Base-by-base conservation (phyloP, 2,797 vertebrate species). In the Intellagama lesueurii region DNA sequence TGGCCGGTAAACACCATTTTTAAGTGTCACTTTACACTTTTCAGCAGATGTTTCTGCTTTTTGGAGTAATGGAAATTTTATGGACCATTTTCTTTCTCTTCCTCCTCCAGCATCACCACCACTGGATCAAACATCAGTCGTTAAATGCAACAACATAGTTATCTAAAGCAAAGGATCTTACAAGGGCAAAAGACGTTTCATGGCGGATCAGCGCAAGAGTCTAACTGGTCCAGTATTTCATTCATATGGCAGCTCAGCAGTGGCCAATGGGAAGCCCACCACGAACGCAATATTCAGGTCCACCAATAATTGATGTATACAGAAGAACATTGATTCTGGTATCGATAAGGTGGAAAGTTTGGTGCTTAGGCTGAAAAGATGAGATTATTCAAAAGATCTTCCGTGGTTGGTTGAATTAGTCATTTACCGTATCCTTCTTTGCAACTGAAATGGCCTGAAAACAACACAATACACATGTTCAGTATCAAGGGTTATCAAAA, bases 21-120 rank as follows among this genome's bases (percentile, higher is more conserved):
- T 92, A 87, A 92, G 87, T 86, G 81, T 94, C 91, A 73, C 52
- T 95, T 87, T 7, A 93, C 89, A 91, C 90, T 49, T 90, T 92
- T 90, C 90, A 87, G 94, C 94, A 96, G 92, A 95, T 93, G 94
- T 94, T 94, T 96, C 91, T 95, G 93, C 91, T 96, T 94, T 94
- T 89, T 92, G 47, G 64, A 52, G 80, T 87, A 94, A 94, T 88
- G 91, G 92, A 92, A 96, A 94, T 93, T 93, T 95, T 88, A 93
- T 93, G 92, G 92, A 91, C 94, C 90, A 87, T 95, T 95, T 95
- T 95, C 88, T 68, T 75, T 78, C 81, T 69, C 90, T 80, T 89
- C 91, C 83, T 87, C 87, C 92, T 94, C 83, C 35, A 24, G 56
- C 91, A 77, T 89, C 92, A 75, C 81, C 89, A 93, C 85, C 88